Conservation (phyloP, 2,888 invertebrate species). For the Xestia ashworthii region DNA sequence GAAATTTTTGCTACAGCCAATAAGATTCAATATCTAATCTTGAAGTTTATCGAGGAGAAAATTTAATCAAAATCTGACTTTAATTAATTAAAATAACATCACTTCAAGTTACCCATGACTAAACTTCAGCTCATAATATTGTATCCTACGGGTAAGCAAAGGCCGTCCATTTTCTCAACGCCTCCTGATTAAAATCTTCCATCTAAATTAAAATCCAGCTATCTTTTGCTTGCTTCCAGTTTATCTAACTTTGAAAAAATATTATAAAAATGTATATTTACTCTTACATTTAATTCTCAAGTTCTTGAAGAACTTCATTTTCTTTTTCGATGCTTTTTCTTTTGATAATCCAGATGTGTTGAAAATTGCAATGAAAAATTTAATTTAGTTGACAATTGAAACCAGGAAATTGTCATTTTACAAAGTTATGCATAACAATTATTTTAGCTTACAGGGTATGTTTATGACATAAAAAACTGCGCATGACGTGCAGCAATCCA, state of each 20-base stretch:
- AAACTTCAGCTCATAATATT: constrained; percentile 48
- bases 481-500: neutral
- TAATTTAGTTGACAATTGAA: neutral
- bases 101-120: constrained; percentile 46
- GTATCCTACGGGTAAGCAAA: constrained; percentile 35
- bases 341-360: neutral
- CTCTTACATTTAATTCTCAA: constrained; percentile 16
- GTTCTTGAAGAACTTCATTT: neutral
- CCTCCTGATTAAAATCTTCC: constrained; percentile 58
- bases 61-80: constrained; percentile 24
- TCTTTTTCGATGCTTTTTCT: neutral
- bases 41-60: constrained; percentile 27
- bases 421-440: neutral
- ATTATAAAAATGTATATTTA: constrained; percentile 36
- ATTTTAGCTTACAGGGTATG: neutral
- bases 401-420: neutral
- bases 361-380: neutral
- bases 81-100: constrained; percentile 44
- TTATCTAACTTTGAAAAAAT: constrained; percentile 39
- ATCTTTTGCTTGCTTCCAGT: constrained; percentile 38
- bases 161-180: constrained; percentile 36
- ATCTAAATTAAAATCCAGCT: constrained; percentile 52
- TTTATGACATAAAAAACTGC: neutral
- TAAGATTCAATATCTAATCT: constrained; percentile 19
- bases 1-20: neutral